Evolutionary conservation across 2,113 vertebrate genomes (phyloP).

Genomic region (Chamaea fasciata): DNA sequence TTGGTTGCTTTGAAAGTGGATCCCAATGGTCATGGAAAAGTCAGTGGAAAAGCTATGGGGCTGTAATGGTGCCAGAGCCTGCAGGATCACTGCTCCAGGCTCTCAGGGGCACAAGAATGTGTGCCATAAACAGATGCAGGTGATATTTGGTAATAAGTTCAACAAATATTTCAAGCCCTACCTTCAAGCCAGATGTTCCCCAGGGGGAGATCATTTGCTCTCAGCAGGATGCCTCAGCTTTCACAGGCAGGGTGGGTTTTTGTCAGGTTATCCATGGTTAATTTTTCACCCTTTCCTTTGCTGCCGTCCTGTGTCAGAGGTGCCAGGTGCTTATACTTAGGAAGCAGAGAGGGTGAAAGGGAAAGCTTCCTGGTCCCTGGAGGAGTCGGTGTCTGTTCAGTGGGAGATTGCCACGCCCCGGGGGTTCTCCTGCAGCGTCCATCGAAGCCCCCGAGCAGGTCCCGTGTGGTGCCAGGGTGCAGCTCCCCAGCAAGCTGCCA

Average conservation of each 20-base stretch:
- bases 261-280: background rate
- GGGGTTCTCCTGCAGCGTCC: background rate
- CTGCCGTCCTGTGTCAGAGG: background rate
- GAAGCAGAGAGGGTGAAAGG: background rate
- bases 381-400: rapidly evolving
- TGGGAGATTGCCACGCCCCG: rapidly evolving
- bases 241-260: background rate
- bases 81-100: rapidly evolving
- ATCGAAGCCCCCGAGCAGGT: rapidly evolving
- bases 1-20: background rate
- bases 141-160: background rate
- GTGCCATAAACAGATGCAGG: no score
- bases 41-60: background rate
- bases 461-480: background rate
- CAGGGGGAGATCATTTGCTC: rapidly evolving
- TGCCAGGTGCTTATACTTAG: background rate
- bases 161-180: background rate
- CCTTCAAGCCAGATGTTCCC: background rate
- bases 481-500: background rate
- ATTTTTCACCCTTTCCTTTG: background rate
- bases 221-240: background rate
- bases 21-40: background rate
- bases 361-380: background rate
- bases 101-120: rapidly evolving
- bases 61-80: background rate